Evolutionary conservation across 2,113 vertebrate species (phyloP).

Genomic region (Scomber scombrus): DNA sequence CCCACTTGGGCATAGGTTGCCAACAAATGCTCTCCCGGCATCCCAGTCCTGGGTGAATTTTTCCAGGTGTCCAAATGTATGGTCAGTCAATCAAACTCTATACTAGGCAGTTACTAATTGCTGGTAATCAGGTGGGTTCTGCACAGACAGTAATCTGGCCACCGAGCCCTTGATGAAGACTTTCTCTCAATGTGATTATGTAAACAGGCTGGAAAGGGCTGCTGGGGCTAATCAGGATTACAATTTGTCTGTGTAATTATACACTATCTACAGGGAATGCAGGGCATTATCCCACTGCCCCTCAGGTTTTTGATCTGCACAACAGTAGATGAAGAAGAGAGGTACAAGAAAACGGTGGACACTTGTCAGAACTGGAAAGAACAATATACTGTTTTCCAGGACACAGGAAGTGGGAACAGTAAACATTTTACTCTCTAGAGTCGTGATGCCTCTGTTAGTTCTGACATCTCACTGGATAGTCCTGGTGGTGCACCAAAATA

Average conservation of each 20-base stretch:
- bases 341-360: constrained; percentile 12
- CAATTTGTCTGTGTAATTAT: constrained; percentile 82
- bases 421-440: neutral
- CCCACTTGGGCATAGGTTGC: too few species aligned
- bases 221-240: constrained; percentile 81
- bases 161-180: constrained; percentile 76
- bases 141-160: constrained; percentile 73
- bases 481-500: constrained; percentile 23
- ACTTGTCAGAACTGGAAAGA: constrained; percentile 9
- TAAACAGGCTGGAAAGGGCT: constrained; percentile 76
- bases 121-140: constrained; percentile 67
- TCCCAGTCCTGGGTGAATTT: too few species aligned
- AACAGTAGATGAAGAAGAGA: constrained; percentile 22
- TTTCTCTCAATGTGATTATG: constrained; percentile 79
- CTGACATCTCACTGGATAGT: constrained; percentile 42
- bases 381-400: constrained; percentile 14
- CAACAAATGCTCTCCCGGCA: too few species aligned
- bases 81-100: neutral
- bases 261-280: constrained; percentile 71
- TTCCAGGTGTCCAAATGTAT: too few species aligned
- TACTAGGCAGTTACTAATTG: constrained; percentile 60
- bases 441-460: constrained; percentile 52
- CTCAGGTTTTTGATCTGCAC: constrained; percentile 60
- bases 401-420: constrained; percentile 2
- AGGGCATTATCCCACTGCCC: constrained; percentile 67